These are phyloP conservation scores for Papio anubis DNA, from an alignment of 2,113 vertebrate species.

Conservation along the genomic window DNA sequence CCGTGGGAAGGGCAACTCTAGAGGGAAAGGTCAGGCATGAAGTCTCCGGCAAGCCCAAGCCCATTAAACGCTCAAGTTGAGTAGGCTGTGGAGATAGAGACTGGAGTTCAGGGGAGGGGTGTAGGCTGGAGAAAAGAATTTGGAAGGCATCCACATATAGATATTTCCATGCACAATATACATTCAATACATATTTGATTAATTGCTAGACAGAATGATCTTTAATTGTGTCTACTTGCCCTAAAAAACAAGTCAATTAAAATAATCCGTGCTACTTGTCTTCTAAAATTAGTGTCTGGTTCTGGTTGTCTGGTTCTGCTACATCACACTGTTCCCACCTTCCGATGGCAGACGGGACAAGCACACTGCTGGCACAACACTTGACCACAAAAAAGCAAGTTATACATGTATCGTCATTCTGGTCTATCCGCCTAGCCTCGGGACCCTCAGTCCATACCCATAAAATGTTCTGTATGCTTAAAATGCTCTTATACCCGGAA, in stretches of 20 bases:
- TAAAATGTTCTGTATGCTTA: not conserved
- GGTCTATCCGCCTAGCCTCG: not conserved
- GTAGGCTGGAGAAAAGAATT: not conserved
- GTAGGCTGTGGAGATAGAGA: not conserved
- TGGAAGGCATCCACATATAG: not conserved
- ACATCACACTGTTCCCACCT: not conserved
- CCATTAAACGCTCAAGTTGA: not conserved
- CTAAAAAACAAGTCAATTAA: not conserved
- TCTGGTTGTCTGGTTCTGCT: not conserved
- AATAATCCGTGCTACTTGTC: not conserved
- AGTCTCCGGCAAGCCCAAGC: not conserved
- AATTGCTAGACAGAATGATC: not conserved
- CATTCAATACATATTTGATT: not conserved
- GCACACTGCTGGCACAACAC: not conserved
- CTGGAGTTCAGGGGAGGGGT: not conserved
- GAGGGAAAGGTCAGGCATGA: not conserved
- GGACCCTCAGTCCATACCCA: not conserved
- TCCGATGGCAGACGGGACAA: not conserved
- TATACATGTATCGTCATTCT: accelerated
- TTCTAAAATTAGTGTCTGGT: too few species aligned
- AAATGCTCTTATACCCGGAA: not conserved
- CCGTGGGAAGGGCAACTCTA: not conserved
- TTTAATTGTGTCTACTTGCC: not conserved
- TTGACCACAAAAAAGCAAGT: not conserved
- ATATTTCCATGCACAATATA: not conserved